These are phyloP conservation scores for Neelides folsomi DNA, from an alignment of 2,888 invertebrate genomes.

Conservation along the genomic window DNA sequence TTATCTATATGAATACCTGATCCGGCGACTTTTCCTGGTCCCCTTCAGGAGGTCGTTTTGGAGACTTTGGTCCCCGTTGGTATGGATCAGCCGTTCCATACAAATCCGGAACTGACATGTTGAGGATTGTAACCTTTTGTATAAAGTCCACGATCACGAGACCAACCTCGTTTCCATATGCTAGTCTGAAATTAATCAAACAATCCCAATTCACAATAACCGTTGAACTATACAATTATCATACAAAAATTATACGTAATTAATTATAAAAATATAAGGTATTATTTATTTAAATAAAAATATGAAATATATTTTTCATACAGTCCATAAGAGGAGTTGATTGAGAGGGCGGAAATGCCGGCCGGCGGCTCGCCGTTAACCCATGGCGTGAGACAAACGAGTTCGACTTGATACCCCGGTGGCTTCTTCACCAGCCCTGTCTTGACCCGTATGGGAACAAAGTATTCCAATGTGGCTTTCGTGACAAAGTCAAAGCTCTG, in stretches of 20 bases:
- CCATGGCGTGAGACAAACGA: slow-evolving; percentile 83
- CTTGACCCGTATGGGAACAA: slow-evolving; percentile 51
- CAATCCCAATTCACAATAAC: not conserved
- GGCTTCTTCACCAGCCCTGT: slow-evolving; percentile 68
- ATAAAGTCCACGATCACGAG: slow-evolving; percentile 87
- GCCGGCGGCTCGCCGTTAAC: slow-evolving; percentile 63
- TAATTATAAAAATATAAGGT: slow-evolving; percentile 10
- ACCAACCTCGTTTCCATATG: slow-evolving; percentile 93
- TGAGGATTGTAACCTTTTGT: slow-evolving; percentile 75
- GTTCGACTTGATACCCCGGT: slow-evolving; percentile 92
- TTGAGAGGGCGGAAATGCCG: slow-evolving; percentile 72
- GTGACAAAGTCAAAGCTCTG: slow-evolving; percentile 39
- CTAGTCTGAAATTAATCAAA: slow-evolving; percentile 55
- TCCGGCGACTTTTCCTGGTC: slow-evolving; percentile 35
- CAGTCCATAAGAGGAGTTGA: slow-evolving; percentile 96
- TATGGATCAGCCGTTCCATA: slow-evolving; percentile 81
- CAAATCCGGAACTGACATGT: slow-evolving; percentile 77
- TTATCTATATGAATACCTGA: slow-evolving; percentile 20
- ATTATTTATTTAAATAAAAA: slow-evolving; percentile 6
- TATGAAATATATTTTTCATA: slow-evolving; percentile 43
- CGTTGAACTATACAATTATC: no score
- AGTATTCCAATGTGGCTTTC: slow-evolving; percentile 34
- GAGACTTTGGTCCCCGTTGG: slow-evolving; percentile 64
- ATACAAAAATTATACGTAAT: slow-evolving; percentile 5
- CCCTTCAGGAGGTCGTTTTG: slow-evolving; percentile 43